These are phyloP conservation scores for Hystrix brachyura DNA, from an alignment of 2,113 vertebrate genomes.

Conservation along the genomic window DNA sequence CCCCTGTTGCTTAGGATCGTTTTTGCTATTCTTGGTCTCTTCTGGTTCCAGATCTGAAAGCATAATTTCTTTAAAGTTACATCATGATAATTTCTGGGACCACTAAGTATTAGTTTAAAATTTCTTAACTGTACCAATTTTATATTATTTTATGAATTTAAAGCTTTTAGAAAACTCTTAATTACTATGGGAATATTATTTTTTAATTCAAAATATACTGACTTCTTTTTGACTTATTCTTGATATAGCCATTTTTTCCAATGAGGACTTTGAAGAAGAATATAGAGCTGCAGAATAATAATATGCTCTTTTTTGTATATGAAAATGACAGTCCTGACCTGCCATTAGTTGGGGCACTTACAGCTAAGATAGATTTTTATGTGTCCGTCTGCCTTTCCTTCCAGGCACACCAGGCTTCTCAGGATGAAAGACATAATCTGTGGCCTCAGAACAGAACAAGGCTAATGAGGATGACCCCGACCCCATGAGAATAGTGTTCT, in stretches of 20 bases:
- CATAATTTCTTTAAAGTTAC: slow-evolving; percentile 41
- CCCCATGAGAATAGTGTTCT: slow-evolving; percentile 42
- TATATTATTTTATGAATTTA: background rate
- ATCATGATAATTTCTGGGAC: background rate
- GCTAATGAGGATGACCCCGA: slow-evolving; percentile 78
- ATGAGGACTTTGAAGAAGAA: slow-evolving; percentile 33
- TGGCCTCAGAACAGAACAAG: slow-evolving; percentile 52
- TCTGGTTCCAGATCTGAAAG: no score
- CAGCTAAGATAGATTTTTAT: slow-evolving; percentile 51
- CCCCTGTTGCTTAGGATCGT: no score
- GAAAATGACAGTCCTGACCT: slow-evolving; percentile 71
- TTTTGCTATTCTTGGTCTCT: no score
- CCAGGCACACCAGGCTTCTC: slow-evolving; percentile 33
- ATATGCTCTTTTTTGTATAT: slow-evolving; percentile 61
- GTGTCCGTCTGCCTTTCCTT: slow-evolving; percentile 53
- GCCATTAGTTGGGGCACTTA: slow-evolving; percentile 60
- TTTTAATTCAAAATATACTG: slow-evolving; percentile 38
- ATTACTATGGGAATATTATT: background rate
- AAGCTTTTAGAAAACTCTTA: background rate
- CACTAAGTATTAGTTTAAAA: background rate
- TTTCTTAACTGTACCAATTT: background rate
- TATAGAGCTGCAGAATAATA: background rate
- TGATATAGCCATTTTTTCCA: background rate
- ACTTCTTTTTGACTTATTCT: background rate
- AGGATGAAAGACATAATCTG: slow-evolving; percentile 10